These are phyloP conservation scores for Climacteris rufus DNA, from an alignment of 2,113 vertebrate species.

Conservation along the genomic window DNA sequence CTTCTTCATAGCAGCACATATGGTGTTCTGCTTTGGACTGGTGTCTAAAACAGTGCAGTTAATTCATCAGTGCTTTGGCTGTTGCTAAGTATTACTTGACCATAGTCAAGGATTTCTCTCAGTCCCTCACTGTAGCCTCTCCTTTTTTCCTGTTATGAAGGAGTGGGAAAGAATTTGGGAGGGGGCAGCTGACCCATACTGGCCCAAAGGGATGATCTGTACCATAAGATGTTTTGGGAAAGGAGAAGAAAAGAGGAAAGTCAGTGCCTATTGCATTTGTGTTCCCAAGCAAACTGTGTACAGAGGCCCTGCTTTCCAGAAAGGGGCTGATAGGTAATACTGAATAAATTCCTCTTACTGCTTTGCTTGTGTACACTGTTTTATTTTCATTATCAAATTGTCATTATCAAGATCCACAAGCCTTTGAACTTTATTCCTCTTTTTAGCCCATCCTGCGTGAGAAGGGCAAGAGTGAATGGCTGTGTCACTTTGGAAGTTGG, in stretches of 20 bases:
- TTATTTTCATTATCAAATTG: not conserved
- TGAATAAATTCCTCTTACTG: not conserved
- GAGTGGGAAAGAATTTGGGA: not conserved
- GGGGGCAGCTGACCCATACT: not conserved
- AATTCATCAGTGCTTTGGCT: not conserved
- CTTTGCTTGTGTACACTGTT: not conserved
- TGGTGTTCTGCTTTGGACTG: not conserved
- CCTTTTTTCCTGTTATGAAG: not conserved
- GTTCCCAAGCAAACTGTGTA: rapidly evolving
- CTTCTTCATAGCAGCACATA: not conserved
- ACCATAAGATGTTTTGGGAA: not conserved
- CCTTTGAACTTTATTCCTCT: not conserved
- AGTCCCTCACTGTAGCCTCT: not conserved
- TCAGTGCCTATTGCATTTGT: not conserved
- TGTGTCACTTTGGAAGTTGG: not conserved
- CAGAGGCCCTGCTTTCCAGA: not conserved
- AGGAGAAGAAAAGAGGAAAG: not conserved
- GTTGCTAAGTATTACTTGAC: not conserved
- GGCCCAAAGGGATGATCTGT: not conserved
- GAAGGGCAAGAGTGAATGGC: not conserved
- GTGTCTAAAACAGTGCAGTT: not conserved
- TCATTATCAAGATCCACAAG: not conserved
- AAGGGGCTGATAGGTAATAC: not conserved
- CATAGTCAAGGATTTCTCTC: not conserved
- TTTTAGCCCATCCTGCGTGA: not conserved